These are phyloP conservation scores for Pimpla rufipes DNA, from an alignment of 2,888 invertebrate species.

Conservation along the genomic window DNA sequence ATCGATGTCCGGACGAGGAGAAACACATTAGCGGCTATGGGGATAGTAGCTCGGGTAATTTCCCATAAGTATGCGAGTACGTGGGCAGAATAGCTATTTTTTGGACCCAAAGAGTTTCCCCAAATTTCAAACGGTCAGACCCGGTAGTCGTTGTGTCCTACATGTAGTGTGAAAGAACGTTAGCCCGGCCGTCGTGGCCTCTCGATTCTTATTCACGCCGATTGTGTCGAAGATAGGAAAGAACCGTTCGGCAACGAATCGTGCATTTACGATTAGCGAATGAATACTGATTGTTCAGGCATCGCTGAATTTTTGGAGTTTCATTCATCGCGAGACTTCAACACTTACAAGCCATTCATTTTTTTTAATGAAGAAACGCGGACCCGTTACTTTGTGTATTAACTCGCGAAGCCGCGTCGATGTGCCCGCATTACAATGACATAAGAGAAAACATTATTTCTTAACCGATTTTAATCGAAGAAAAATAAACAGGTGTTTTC, in stretches of 20 bases:
- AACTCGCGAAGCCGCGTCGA: background rate
- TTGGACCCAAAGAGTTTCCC: background rate
- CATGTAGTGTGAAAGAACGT: background rate
- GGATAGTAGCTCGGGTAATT: background rate
- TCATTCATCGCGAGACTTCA: background rate
- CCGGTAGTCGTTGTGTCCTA: background rate
- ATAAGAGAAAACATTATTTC: background rate
- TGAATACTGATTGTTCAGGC: background rate
- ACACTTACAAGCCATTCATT: background rate
- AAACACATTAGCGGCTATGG: background rate
- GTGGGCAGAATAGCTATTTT: background rate
- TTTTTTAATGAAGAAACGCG: background rate
- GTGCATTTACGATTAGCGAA: slow-evolving; percentile 1
- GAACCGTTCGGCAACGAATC: background rate
- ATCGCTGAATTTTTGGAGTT: background rate
- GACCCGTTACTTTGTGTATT: background rate
- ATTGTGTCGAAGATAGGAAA: slow-evolving; percentile 9
- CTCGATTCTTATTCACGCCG: background rate
- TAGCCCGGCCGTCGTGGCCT: background rate
- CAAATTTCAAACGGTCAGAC: slow-evolving; percentile 12
- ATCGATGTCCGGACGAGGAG: no score
- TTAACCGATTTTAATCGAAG: background rate
- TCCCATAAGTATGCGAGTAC: slow-evolving; percentile 24
- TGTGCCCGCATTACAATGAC: background rate
- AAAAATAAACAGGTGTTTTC: background rate